Evolutionary conservation across 2,113 vertebrate species (phyloP), one percentile per base, ranked within the genome.

Genomic region (Coptodon rendalli): DNA sequence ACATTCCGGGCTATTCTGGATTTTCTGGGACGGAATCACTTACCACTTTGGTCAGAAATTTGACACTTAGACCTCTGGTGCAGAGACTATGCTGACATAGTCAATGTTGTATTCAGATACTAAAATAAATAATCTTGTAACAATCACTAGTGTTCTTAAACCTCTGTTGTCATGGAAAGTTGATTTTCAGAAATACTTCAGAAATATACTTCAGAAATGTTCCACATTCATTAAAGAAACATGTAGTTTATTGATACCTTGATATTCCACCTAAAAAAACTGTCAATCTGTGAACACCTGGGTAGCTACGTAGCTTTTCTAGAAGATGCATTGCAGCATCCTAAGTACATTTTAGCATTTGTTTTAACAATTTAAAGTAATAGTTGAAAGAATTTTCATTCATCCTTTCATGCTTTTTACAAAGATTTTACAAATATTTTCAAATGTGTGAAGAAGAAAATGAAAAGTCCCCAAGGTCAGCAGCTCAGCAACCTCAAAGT

Each of bases 401-500:
- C 6, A 66, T 12, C 6, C 19, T 0, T 17, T n/a, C 31, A 63
- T 63, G 31, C 14, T 34, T 63, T 61, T 31, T 61, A 10, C 31
- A 63, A 36, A 61, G 1, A 61, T 63, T 36, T 63, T 38, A 40
- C 6, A 40, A 40, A 68, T 1, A 45, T 48, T 48, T 76, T 48
- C 17, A 45, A 48, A 76, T 29, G 40, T 48, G 53, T 53, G 85
- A 24, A 22, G 7, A 40, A 52, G 71, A 86, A 63, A 87, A 61
- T 73, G 53, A 83, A 29, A 80, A 53, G 57, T 84, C 59, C 43
- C 82, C 78, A 94, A 93, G 91, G 92, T 93, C 90, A 90, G 16
- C 50, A 48, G 38, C 57, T 57, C 19, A n/a, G 36, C 59, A 79
- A 66, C 14, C 87, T 73, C 57, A 16, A 82, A 81, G 52, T 78